Evolutionary conservation across 2,113 vertebrate species (phyloP), one percentile per base, ranked within the genome.

Genomic region (Pongo abelii): DNA sequence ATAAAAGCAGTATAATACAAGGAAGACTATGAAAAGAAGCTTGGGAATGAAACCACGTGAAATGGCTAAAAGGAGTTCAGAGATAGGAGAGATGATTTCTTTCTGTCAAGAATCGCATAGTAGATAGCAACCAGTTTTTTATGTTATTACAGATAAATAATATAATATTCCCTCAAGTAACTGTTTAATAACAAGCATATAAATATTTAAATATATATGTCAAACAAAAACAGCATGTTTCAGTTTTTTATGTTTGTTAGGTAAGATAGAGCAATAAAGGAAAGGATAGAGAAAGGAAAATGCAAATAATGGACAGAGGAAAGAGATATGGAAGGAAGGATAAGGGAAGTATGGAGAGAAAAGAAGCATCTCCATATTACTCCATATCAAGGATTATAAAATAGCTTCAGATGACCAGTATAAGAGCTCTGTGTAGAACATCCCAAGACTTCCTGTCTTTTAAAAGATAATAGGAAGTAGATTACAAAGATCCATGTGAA

Each of bases 141-240:
- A 17, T n/a, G 55, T 32, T 64, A 64, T 74, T 48, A 20, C 1
- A 80, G 32, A 46, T 67, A 81, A 94, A 64, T 57, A 81, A 25
- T 67, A 64, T 23, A 70, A 17, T 46, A 55, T 40, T 27, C 23
- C 30, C 6, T 91, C 81, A 32, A 64, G 38, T 69, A 69, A 87
- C n/a, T 32, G 48, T 80, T 69, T 86, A 61, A 80, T 59, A 91
- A 35, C 75, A 92, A 95, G n/a, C 55, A 92, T 80, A 79, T 59
- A 80, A 35, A 75, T n/a, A n/a, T 27, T 52, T 90, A 57, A 30
- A 3, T 27, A 43, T 48, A 48, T 40, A 78, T 84, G 10, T 35
- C 48, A 94, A 57, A 78, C 57, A 89, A 64, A 32, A 64, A 64
- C 27, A 64, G 12, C 27, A 32, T 59, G 30, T 69, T 77, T 96